Evolutionary conservation across 2,888 invertebrate species (phyloP), one percentile per base, ranked within the genome.

Genomic region (Deilephila elpenor): DNA sequence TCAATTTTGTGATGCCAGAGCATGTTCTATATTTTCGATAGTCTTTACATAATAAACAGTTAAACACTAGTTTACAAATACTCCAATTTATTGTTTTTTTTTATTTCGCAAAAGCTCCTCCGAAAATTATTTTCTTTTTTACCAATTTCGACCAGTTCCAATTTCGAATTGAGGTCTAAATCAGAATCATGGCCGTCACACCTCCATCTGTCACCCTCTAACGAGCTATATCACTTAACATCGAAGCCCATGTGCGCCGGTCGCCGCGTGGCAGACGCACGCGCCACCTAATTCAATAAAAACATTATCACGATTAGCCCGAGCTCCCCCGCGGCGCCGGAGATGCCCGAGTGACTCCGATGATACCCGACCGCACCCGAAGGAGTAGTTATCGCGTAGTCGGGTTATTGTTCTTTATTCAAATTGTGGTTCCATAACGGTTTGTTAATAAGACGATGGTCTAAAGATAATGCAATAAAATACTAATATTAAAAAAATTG

Each of bases 221-320:
- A 87, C 87, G 82, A 88, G 83, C 72, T 67, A 73, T 80, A 82
- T 86, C 88, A 86, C 86, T 86, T 86, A 84, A 83, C 83, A 80
- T 83, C 83, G 80, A 82, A 88, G 82, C 81, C 82, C 86, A 84
- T 85, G 85, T 87, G 91, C 86, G 89, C 76, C 81, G 82, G 79
- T 79, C 77, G 87, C 82, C 87, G 87, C 89, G 88, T 89, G 90
- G 84, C 87, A 86, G 89, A 83, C 93, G 92, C 94, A 93, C 93
- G 93, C 92, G 91, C 91, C 91, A 80, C 81, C 87, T 94, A 94
- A 94, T 93, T 94, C 90, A 94, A 94, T 94, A 94, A 94, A 94
- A 94, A 94, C 94, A 94, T 94, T 94, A 94, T 92, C 92, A 85
- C 93, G 94, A 94, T 94, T 94, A 94, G 91, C 89, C 88, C 84